phyloP scores from a whole-genome alignment of 2,888 invertebrate species.

The Orchesella flavescens region DNA sequence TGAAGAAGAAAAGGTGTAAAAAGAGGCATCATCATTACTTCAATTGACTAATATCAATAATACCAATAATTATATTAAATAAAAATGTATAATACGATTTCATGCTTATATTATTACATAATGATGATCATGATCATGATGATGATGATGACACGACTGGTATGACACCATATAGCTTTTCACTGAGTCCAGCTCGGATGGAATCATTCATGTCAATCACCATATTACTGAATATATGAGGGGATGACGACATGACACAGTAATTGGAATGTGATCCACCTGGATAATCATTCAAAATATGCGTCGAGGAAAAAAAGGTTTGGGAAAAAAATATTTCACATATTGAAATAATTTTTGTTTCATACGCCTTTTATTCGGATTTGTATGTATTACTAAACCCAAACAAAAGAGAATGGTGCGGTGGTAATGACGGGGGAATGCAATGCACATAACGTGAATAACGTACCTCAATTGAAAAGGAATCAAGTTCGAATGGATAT shows the following conservation, averaged over 20 bases:
- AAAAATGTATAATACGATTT: slow-evolving; percentile 2
- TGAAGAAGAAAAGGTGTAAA: slow-evolving; percentile 1
- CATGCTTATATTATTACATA: too few species aligned
- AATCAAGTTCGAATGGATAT: too few species aligned
- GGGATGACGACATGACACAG: slow-evolving; percentile 12
- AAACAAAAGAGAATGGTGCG: not conserved
- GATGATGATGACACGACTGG: too few species aligned
- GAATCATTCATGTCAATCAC: slow-evolving; percentile 33
- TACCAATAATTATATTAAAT: slow-evolving; percentile 41
- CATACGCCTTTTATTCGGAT: slow-evolving; percentile 33
- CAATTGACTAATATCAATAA: slow-evolving; percentile 50
- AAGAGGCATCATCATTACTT: slow-evolving; percentile 16
- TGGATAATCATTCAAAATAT: slow-evolving; percentile 20
- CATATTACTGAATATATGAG: not conserved
- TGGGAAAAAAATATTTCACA: not conserved
- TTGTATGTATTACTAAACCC: not conserved
- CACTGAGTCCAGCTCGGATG: not conserved
- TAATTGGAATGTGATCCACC: slow-evolving; percentile 24
- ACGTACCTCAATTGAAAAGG: too few species aligned
- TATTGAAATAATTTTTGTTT: slow-evolving; percentile 30
- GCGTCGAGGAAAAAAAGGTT: not conserved
- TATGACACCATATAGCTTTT: not conserved
- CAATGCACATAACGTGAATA: too few species aligned
- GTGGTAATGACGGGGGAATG: slow-evolving; percentile 34
- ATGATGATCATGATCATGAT: too few species aligned